Base-by-base conservation (phyloP, 2,888 invertebrate species). In the Agriotes lineatus region DNA sequence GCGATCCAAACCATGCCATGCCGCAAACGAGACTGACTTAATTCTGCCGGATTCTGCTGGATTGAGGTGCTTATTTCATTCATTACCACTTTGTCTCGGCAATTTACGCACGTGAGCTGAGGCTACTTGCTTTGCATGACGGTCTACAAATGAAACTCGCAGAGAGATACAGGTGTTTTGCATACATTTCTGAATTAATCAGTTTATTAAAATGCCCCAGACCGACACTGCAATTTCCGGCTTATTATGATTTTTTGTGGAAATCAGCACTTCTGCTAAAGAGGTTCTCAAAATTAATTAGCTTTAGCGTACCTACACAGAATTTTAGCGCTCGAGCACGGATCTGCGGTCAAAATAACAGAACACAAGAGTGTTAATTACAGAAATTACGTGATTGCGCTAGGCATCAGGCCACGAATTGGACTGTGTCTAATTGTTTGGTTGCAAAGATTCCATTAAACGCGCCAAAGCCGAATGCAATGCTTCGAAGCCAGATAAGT, bases 91-190 rank as follows among this genome's bases (percentile, higher is more conserved):
- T 56, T 61, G 54, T 62, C 50, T 56, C 50, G n/a, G 57, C 50
- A 57, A 67, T 62, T 62, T 22, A 62, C 19, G 39, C 67, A 67
- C 62, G 67, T 62, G 57, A 62, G 56, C 50, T 39, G 10, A 56
- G 62, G 50, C 58, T 42, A 52, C 20, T 25, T 50, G 48, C 42
- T 57, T 57, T 45, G 50, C 50, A 19, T 39, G 19, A 16, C 44
- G 33, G 16, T 44, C 12, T 10, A 9, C n/a, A 44, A 18, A 14
- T n/a, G 16, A n/a, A 12, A 12, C 7, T 12, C n/a, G 16, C 44
- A 44, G 44, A 44, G 44, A 44, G 16, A 44, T 9, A 44, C 14
- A 12, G 44, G 16, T n/a, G n/a, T n/a, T n/a, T n/a, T n/a, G n/a
- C n/a, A n/a, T n/a, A n/a, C n/a, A n/a, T n/a, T n/a, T n/a, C n/a